A percentile compares a stretch with the other conserved stretches of the same genome.
These are phyloP conservation scores for Acestrorhynchus altus DNA, from an alignment of 2,797 vertebrate genomes.

Conservation along the genomic window DNA sequence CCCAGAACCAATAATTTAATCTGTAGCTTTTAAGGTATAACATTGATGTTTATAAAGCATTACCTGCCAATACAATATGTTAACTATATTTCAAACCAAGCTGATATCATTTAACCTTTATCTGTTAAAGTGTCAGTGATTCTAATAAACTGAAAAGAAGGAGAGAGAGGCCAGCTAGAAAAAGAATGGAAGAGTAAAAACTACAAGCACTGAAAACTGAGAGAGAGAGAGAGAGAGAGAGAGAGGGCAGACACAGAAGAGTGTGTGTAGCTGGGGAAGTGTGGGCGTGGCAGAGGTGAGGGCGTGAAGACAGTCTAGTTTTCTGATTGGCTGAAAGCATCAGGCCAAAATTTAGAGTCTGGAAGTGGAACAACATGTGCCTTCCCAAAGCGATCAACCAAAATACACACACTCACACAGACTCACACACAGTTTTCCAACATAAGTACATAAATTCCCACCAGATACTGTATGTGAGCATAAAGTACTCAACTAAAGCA, in stretches of 20 bases:
- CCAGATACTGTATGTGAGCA: too few species aligned
- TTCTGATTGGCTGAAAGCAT: slow-evolving; percentile 67
- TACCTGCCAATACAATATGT: too few species aligned
- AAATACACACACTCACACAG: slow-evolving; percentile 39
- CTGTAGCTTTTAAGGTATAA: not conserved
- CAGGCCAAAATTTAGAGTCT: slow-evolving; percentile 63
- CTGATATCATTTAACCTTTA: not conserved
- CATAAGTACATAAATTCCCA: slow-evolving; percentile 34
- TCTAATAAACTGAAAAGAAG: not conserved
- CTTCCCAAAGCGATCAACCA: slow-evolving; percentile 25
- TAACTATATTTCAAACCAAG: too few species aligned
- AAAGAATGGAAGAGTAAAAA: not conserved
- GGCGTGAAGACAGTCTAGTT: slow-evolving; percentile 59
- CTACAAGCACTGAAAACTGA: not conserved
- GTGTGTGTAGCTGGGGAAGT: slow-evolving; percentile 43
- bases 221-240: slow-evolving; percentile 16
- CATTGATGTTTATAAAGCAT: too few species aligned
- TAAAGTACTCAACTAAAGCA: too few species aligned
- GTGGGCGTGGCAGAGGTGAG: slow-evolving; percentile 46
- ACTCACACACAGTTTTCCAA: not conserved
- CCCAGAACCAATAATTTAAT: not conserved
- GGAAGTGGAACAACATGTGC: slow-evolving; percentile 66
- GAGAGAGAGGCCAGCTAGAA: not conserved
- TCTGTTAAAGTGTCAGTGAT: too few species aligned
- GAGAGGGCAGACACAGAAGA: slow-evolving; percentile 1